Conservation (phyloP, 2,113 vertebrate genomes). For the Acanthochromis polyacanthus region DNA sequence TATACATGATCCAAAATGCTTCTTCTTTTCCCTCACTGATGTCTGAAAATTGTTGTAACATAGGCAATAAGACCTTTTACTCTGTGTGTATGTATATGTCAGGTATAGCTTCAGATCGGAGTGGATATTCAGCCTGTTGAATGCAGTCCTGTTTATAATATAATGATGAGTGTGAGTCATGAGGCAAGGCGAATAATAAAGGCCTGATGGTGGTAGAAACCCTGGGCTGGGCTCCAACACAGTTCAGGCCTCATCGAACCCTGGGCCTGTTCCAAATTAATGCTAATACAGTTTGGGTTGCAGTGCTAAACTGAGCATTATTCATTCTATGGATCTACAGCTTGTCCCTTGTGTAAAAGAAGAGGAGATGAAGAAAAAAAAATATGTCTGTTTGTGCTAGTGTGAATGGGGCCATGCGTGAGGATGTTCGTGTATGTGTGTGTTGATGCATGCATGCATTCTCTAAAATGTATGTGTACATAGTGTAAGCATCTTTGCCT, state of each 20-base stretch:
- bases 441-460: conserved; percentile 11
- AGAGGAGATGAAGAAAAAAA: neutral
- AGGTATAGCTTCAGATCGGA: conserved; percentile 16
- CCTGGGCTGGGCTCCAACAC: conserved; percentile 71
- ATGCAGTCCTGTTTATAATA: conserved; percentile 56
- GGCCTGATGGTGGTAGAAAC: conserved; percentile 54
- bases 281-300: conserved; percentile 62
- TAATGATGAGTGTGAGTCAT: conserved; percentile 65
- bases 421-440: conserved; percentile 17
- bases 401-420: neutral
- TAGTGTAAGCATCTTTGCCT: conserved; percentile 55
- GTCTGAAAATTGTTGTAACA: neutral
- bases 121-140: conserved; percentile 39
- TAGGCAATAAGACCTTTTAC: neutral
- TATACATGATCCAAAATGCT: neutral
- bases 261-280: conserved; percentile 76
- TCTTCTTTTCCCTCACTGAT: neutral
- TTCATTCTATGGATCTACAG: conserved; percentile 51
- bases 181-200: conserved; percentile 58
- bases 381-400: conserved; percentile 3
- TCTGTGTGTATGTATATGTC: conserved; percentile 17
- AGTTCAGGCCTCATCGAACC: conserved; percentile 78
- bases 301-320: conserved; percentile 50
- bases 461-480: conserved; percentile 41
- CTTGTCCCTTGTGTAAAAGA: conserved; percentile 29